phyloP scores from a whole-genome alignment of 2,113 vertebrate genomes.

The Neomonachus schauinslandi region DNA sequence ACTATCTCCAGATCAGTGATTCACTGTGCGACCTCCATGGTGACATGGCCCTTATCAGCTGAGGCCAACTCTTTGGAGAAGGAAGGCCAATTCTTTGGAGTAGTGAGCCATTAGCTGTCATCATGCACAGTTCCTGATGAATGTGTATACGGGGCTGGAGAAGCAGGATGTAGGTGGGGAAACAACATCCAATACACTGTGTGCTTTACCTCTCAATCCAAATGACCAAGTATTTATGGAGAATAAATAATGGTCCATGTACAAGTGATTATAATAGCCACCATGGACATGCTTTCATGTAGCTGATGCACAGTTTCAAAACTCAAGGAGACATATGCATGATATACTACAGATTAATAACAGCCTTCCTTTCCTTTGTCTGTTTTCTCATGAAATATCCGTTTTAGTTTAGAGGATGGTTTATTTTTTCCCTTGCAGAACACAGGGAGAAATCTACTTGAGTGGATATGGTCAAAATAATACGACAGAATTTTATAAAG shows the following conservation, averaged over 20 bases:
- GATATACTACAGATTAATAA: neutral
- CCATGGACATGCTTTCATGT: neutral
- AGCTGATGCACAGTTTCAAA: neutral
- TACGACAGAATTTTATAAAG: neutral
- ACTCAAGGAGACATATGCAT: neutral
- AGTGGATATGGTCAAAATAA: conserved; percentile 8
- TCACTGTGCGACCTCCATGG: neutral
- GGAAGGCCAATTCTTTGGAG: neutral
- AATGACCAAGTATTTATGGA: neutral
- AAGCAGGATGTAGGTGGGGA: neutral
- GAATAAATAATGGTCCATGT: neutral
- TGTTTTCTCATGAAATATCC: neutral
- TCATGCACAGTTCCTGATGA: neutral
- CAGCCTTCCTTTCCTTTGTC: neutral
- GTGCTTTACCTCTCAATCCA: neutral
- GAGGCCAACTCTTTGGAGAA: neutral
- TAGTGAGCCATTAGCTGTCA: neutral
- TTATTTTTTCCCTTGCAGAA: neutral
- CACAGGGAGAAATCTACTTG: neutral
- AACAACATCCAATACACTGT: neutral
- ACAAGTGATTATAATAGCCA: neutral
- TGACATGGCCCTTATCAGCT: neutral
- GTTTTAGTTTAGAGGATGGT: neutral
- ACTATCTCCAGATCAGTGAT: neutral
- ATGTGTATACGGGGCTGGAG: neutral